Evolutionary conservation across 2,888 invertebrate genomes (phyloP), one percentile per base, ranked within the genome.

Genomic region (Agapetus fuscipes): DNA sequence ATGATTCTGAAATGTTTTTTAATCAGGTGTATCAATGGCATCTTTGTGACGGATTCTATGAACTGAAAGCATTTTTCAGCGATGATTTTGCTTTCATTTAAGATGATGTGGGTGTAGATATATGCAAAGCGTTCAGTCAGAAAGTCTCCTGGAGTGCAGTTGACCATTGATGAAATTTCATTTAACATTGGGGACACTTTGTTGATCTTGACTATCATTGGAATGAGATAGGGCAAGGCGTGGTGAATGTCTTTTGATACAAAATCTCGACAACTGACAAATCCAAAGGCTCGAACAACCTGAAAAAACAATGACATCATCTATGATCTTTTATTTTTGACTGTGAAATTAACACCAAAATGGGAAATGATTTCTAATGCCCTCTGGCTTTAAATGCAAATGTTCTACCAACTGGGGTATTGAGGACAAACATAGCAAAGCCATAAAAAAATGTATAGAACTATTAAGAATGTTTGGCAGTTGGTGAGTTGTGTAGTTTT

Each of bases 81-180:
- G 9, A 74, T 61, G 14, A 72, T 71, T 2, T 69, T 64, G 1
- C 66, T 55, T 56, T 81, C 78, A 25, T 76, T 75, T 37, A 86
- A 61, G 54, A 79, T 78, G 2, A 81, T 64, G 47, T 84, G 73
- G 1, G 83, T 73, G 49, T 83, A 86, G 34, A 83, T 77, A 33
- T 79, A 74, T 34, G 82, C 72, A 53, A 82, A 82, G 39, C 80
- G 75, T 38, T 72, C 74, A 2, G 71, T 66, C 10, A 85, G 61
- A 49, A 83, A 71, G 26, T 77, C 74, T 0, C 74, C 63, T 13
- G 76, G 62, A 3, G 75, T 71, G 43, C 71, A 66, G 50, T 73
- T 72, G 7, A 74, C 71, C 16, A 76, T 55, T 0, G 64, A 64
- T 0, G 78, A 75, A 29, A 81, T 70, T 54, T 81, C 80, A 45